phyloP scores from a whole-genome alignment of 2,797 vertebrate species.

The Acanthurus tractus region DNA sequence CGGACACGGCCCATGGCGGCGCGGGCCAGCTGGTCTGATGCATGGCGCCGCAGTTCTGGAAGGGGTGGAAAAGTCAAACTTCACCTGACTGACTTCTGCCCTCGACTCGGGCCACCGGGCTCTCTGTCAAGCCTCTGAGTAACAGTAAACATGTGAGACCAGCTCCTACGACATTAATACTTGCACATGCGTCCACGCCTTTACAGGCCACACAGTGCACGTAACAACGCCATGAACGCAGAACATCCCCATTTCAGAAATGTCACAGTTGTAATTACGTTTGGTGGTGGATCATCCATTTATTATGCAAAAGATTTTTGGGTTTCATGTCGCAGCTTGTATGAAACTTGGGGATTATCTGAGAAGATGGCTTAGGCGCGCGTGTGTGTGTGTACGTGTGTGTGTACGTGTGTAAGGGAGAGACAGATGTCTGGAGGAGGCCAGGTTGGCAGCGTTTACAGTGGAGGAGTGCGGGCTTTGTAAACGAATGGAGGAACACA shows the following conservation, averaged over 20 bases:
- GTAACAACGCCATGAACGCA: slow-evolving; percentile 28
- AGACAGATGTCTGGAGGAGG: slow-evolving; percentile 71
- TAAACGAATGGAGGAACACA: slow-evolving; percentile 71
- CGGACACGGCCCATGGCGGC: slow-evolving; percentile 32
- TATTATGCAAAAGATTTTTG: slow-evolving; percentile 44
- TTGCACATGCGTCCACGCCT: slow-evolving; percentile 33
- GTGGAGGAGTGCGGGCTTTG: slow-evolving; percentile 63
- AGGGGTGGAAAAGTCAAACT: slow-evolving; percentile 46
- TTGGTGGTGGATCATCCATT: slow-evolving; percentile 31
- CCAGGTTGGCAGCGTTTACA: slow-evolving; percentile 61
- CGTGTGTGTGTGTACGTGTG: slow-evolving; percentile 37
- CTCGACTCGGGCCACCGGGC: slow-evolving; percentile 26
- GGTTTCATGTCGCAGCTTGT: slow-evolving; percentile 53
- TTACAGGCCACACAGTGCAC: slow-evolving; percentile 37
- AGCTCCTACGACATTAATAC: slow-evolving; percentile 11
- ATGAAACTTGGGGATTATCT: slow-evolving; percentile 46
- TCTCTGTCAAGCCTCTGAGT: slow-evolving; percentile 21
- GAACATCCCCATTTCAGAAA: slow-evolving; percentile 42
- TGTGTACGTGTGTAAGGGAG: slow-evolving; percentile 29
- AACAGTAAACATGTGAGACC: slow-evolving; percentile 32
- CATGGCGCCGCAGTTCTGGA: slow-evolving; percentile 36
- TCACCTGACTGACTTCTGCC: slow-evolving; percentile 56
- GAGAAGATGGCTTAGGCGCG: slow-evolving; percentile 32
- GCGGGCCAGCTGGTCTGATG: slow-evolving; percentile 31
- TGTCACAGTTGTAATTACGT: slow-evolving; percentile 42